Base-by-base conservation (phyloP, 2,113 vertebrate genomes). In the Euleptes europaea region DNA sequence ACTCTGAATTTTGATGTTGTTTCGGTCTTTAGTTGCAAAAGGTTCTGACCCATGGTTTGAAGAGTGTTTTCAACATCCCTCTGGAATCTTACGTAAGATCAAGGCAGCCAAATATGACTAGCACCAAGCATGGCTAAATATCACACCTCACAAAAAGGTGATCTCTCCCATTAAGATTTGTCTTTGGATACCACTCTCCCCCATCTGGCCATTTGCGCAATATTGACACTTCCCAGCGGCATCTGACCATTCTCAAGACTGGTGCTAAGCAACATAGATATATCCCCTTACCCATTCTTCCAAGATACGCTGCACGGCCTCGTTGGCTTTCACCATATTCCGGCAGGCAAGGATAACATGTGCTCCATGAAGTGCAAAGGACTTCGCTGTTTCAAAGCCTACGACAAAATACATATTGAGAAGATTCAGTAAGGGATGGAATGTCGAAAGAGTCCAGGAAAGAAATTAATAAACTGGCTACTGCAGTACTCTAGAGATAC, bases 351-450 rank as follows among this genome's bases (percentile, higher is more conserved):
- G 93, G 95, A 99, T 97, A 72, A 99, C 98, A 0, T 96, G 95
- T 0, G 98, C 98, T 21, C 99, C 99, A 0, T 99, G 99, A 67
- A 99, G 97, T 51, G 98, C 98, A 40, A 99, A 98, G 76, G 99
- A 98, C 91, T 97, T 98, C 5, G 98, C 98, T 0, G 98, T 98
- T 94, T 99, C 99, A 87, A 99, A 98, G 90, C 99, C 99, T 99
- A 84, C 2, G 77, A 92, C 66, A 91, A 88, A 96, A 91, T 65
- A 92, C 83, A 38, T 57, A 84, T 95, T 91, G 93, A 94, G 91
- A 96, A 51, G 90, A 94, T 90, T 33, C 82, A 73, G 80, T 88
- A 76, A 14, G 17, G 28, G 60, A 63, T 66, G 35, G 17, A n/a
- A 66, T 49, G 54, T 23, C 47, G 35, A 73, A 47, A 57, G 10